These are phyloP conservation scores for Cyclura pinguis DNA, from an alignment of 2,797 vertebrate species.

Conservation along the genomic window DNA sequence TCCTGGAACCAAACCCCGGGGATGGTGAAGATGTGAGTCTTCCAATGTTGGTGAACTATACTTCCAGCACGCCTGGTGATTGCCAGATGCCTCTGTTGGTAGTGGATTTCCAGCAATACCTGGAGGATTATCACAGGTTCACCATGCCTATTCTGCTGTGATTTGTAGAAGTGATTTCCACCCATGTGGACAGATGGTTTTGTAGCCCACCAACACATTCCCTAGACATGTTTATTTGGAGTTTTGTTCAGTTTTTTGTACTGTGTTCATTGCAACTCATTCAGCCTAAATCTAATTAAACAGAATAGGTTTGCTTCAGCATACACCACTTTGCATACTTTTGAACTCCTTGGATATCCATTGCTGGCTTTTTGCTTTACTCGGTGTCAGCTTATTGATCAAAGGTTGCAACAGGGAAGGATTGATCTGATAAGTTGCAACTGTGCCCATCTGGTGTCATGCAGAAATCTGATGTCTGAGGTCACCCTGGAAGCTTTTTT, in stretches of 20 bases:
- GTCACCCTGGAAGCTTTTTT: conserved; percentile 52
- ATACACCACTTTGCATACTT: neutral
- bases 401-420: conserved; percentile 49
- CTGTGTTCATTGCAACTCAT: neutral
- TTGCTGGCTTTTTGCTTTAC: conserved; percentile 26
- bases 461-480: conserved; percentile 70
- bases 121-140: too few relatives aligned
- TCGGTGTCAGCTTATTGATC: neutral
- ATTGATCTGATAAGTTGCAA: conserved; percentile 58
- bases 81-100: too few relatives aligned
- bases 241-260: too few relatives aligned
- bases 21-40: too few relatives aligned
- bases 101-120: too few relatives aligned
- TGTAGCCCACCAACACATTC: too few relatives aligned
- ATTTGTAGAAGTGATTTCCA: neutral
- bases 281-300: neutral
- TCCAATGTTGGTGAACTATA: too few relatives aligned
- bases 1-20: too few relatives aligned
- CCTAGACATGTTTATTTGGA: neutral
- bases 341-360: neutral
- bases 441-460: conserved; percentile 73
- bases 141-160: too few relatives aligned
- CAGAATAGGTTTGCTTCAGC: neutral
- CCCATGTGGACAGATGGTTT: too few relatives aligned
- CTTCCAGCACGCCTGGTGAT: too few relatives aligned